Evolutionary conservation across 1,140 invertebrate genomes (phyloP).

Genomic region (Agrilus planipennis): DNA sequence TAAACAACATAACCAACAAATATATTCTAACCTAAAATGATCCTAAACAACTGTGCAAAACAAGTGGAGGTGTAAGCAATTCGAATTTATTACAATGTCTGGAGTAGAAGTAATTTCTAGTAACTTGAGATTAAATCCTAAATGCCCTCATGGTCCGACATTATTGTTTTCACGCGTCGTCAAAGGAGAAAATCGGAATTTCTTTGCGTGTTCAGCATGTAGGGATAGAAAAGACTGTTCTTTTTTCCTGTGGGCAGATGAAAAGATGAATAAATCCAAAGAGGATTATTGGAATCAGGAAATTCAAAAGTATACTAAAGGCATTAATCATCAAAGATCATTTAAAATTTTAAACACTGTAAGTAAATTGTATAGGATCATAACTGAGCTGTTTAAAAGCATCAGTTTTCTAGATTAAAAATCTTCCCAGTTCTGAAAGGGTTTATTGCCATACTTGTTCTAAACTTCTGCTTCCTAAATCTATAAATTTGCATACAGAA

Average conservation of each 20-base stretch:
- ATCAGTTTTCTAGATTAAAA: slow-evolving; percentile 32
- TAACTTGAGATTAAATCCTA: slow-evolving; percentile 32
- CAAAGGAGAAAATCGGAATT: slow-evolving; percentile 32
- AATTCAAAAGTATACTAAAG: slow-evolving; percentile 36
- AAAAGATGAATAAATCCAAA: slow-evolving; percentile 35
- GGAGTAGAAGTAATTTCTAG: background rate
- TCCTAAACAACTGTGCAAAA: no score
- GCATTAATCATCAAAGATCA: slow-evolving; percentile 39
- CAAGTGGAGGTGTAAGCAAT: background rate
- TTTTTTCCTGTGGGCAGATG: slow-evolving; percentile 48
- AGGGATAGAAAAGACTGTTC: slow-evolving; percentile 61
- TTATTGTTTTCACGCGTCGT: slow-evolving; percentile 48
- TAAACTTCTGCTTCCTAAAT: slow-evolving; percentile 38
- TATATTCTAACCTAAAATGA: no score
- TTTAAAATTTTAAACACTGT: slow-evolving; percentile 38
- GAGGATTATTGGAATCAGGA: slow-evolving; percentile 34
- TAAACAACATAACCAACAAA: no score
- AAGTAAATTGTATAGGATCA: slow-evolving; percentile 7
- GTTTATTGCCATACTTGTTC: slow-evolving; percentile 53
- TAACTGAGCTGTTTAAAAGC: background rate
- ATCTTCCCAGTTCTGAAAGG: slow-evolving; percentile 32
- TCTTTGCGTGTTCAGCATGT: slow-evolving; percentile 69
- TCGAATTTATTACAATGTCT: slow-evolving; percentile 4
- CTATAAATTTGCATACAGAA: slow-evolving; percentile 35
- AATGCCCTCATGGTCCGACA: slow-evolving; percentile 53